phyloP scores from a whole-genome alignment of 2,797 vertebrate species.

The Nasua narica region DNA sequence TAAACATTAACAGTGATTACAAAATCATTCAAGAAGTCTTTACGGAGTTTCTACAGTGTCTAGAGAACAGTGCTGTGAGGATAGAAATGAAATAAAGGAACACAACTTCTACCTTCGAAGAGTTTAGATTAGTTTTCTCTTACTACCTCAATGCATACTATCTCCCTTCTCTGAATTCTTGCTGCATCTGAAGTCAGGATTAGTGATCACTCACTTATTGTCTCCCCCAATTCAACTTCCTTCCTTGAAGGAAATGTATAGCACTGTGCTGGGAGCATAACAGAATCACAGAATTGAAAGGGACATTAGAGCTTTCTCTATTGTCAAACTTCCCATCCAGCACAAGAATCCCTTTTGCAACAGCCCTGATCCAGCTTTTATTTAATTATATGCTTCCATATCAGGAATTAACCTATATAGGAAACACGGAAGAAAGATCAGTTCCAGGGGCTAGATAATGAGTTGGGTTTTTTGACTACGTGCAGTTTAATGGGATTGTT shows the following conservation, averaged over 20 bases:
- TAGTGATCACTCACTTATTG: background rate
- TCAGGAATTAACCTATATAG: constrained; percentile 35
- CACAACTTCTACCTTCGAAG: constrained; percentile 8
- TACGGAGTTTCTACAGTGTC: constrained; percentile 17
- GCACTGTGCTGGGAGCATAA: background rate
- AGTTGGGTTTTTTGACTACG: constrained; percentile 38
- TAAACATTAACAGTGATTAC: constrained; percentile 64
- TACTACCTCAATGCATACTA: background rate
- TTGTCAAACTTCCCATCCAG: background rate
- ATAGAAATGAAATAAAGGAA: constrained; percentile 37
- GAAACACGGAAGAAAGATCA: constrained; percentile 13
- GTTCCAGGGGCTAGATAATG: background rate
- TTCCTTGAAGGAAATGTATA: constrained; percentile 27
- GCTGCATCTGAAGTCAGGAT: constrained; percentile 6
- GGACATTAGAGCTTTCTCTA: background rate
- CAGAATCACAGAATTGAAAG: constrained; percentile 30
- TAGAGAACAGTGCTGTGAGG: constrained; percentile 8
- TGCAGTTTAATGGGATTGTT: constrained; percentile 30
- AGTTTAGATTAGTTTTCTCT: constrained; percentile 23
- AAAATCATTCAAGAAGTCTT: constrained; percentile 59
- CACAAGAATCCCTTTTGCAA: background rate
- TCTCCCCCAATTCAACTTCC: background rate
- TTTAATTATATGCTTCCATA: background rate
- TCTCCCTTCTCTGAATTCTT: constrained; percentile 21
- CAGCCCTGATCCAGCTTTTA: background rate